Conservation (phyloP, 2,888 invertebrate species). For the Zeuzera pyrina region DNA sequence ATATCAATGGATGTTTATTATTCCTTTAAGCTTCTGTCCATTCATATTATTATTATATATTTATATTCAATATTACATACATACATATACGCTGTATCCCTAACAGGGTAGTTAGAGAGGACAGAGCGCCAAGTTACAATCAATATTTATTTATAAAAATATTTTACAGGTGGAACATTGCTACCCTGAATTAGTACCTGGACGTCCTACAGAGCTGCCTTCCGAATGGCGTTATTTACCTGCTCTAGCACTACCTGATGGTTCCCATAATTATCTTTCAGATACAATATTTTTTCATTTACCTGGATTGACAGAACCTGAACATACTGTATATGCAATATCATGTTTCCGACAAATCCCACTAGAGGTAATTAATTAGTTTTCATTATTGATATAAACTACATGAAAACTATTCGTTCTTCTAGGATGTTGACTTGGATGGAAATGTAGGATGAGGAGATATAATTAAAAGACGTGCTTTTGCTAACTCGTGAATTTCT, state of each 20-base stretch:
- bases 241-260: conserved; percentile 97
- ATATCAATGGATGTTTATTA: no score
- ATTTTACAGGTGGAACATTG: conserved; percentile 89
- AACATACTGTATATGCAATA: conserved; percentile 93
- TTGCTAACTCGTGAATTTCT: no score
- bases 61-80: no score
- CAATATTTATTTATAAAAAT: conserved; percentile 7
- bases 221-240: conserved; percentile 95
- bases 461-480: no score
- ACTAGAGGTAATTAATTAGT: conserved; percentile 79
- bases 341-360: conserved; percentile 99
- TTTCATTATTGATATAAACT: no score
- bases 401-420: no score
- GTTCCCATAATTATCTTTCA: conserved; percentile 95
- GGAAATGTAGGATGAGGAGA: no score
- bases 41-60: no score
- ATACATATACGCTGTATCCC: conserved; percentile 8
- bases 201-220: conserved; percentile 86
- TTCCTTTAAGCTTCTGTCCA: no score
- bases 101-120: no score
- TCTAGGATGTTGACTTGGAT: no score
- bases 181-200: conserved; percentile 89
- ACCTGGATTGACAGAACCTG: conserved; percentile 88
- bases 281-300: conserved; percentile 98
- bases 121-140: no score